These are phyloP conservation scores for Garrulus glandarius DNA, from an alignment of 2,797 vertebrate species.

Conservation along the genomic window DNA sequence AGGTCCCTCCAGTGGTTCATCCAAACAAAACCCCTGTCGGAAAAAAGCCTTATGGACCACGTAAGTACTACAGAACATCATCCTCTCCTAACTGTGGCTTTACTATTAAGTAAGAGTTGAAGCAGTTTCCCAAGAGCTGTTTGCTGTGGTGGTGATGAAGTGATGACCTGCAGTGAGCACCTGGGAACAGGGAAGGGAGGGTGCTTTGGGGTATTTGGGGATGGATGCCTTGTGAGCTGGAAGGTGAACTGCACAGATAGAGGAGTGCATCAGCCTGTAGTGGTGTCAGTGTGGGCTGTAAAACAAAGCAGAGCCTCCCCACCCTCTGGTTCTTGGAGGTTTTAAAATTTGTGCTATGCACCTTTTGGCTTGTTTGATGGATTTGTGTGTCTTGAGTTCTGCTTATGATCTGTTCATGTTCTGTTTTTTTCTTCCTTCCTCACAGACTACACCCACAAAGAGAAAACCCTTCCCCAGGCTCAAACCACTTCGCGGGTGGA, in stretches of 20 bases:
- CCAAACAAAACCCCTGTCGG: fast-evolving
- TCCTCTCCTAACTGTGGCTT: background rate
- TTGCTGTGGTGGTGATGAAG: background rate
- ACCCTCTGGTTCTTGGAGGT: background rate
- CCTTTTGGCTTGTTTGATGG: background rate
- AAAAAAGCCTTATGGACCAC: background rate
- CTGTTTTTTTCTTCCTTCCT: background rate
- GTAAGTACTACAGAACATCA: conserved; percentile 31
- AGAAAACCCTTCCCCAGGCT: background rate
- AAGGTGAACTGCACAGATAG: background rate
- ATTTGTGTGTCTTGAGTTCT: background rate
- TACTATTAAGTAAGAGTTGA: background rate
- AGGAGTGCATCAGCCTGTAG: fast-evolving
- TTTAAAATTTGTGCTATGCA: background rate
- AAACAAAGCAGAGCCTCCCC: background rate
- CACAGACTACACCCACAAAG: background rate
- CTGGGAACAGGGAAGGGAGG: background rate
- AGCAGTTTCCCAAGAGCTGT: background rate
- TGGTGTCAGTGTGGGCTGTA: background rate
- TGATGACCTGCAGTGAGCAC: background rate
- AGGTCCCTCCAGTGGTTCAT: fast-evolving
- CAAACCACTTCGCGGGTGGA: fast-evolving
- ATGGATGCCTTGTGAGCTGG: background rate
- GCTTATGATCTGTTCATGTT: background rate
- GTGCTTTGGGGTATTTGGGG: background rate